A percentile compares a stretch with the other conserved stretches of the same genome.
phyloP scores from a whole-genome alignment of 2,888 invertebrate species.

The Tetranychus piercei region DNA sequence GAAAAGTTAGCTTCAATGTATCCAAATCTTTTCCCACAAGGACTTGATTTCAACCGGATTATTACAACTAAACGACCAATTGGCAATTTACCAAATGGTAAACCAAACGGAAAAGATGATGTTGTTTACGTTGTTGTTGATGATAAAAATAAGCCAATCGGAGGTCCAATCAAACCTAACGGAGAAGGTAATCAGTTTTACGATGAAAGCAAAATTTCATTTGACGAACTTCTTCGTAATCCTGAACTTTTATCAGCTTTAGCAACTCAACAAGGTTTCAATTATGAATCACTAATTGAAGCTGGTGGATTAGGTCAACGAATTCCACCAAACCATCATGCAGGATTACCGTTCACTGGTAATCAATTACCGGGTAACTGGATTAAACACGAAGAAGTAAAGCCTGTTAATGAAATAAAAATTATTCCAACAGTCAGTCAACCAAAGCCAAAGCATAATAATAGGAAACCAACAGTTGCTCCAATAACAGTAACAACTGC shows the following conservation, averaged over 20 bases:
- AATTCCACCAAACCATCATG: background rate
- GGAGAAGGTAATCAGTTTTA: background rate
- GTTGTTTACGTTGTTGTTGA: background rate
- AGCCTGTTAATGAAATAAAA: background rate
- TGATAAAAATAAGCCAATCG: conserved; percentile 5
- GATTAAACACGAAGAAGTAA: background rate
- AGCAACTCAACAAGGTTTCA: background rate
- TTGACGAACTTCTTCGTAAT: background rate
- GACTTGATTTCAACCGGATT: conserved; percentile 10
- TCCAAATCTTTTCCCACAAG: conserved; percentile 16
- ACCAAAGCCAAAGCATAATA: background rate
- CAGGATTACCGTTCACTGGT: background rate
- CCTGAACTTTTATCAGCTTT: background rate
- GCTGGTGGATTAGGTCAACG: background rate
- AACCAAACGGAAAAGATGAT: background rate
- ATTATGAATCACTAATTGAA: background rate
- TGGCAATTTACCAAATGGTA: background rate
- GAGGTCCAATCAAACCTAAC: background rate
- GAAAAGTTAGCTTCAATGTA: conserved; percentile 10
- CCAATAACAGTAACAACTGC: background rate
- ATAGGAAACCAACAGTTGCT: background rate
- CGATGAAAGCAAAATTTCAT: background rate
- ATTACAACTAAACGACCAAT: background rate
- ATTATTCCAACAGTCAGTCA: background rate
- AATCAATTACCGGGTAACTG: background rate